A percentile compares a stretch with the other conserved stretches of the same genome.
These are phyloP conservation scores for Zaprionus ghesquierei DNA, from an alignment of 1,140 invertebrate genomes.

Conservation along the genomic window DNA sequence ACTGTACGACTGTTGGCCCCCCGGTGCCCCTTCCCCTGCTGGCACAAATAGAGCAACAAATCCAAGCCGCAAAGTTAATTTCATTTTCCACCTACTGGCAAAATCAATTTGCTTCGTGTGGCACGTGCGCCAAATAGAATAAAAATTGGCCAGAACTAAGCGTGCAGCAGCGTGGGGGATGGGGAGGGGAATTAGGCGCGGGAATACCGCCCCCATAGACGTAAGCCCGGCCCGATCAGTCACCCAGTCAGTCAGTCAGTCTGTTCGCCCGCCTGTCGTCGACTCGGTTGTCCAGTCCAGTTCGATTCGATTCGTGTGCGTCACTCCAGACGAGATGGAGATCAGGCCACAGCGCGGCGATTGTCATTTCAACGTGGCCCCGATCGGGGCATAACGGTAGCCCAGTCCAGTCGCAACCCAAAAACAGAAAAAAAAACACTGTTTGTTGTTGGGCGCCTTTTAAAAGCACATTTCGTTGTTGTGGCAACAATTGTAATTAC, in stretches of 20 bases:
- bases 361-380: slow-evolving; percentile 62
- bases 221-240: neutral
- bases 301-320: slow-evolving; percentile 63
- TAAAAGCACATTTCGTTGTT: slow-evolving; percentile 74
- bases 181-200: neutral
- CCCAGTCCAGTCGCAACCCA: slow-evolving; percentile 59
- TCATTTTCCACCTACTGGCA: slow-evolving; percentile 82
- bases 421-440: slow-evolving; percentile 10
- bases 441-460: slow-evolving; percentile 46
- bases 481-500: slow-evolving; percentile 74
- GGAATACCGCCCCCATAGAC: slow-evolving; percentile 29
- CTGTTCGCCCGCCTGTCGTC: slow-evolving; percentile 45
- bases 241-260: slow-evolving; percentile 21
- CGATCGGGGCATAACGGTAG: slow-evolving; percentile 74
- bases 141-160: slow-evolving; percentile 49
- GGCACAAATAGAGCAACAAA: slow-evolving; percentile 60
- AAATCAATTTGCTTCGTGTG: slow-evolving; percentile 82
- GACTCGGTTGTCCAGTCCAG: neutral
- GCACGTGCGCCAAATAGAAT: slow-evolving; percentile 81
- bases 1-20: slow-evolving; percentile 33
- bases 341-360: slow-evolving; percentile 41
- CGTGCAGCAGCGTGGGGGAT: neutral
- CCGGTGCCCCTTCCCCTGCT: neutral
- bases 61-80: slow-evolving; percentile 72
- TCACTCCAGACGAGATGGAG: slow-evolving; percentile 55